Evolutionary conservation across 2,113 vertebrate species (phyloP).

Genomic region (Tragelaphus buxtoni): DNA sequence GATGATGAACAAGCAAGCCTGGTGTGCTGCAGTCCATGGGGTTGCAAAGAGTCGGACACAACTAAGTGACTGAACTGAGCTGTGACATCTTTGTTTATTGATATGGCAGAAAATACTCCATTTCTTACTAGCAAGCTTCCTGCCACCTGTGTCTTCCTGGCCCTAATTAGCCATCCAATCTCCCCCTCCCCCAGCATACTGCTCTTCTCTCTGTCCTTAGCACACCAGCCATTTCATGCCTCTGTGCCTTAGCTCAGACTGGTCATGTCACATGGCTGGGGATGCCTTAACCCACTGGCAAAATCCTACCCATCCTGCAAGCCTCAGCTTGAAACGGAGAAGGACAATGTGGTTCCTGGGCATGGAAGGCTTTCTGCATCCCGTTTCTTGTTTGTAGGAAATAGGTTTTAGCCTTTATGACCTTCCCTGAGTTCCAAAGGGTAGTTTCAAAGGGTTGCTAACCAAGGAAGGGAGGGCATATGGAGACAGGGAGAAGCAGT

Average conservation of each 20-base stretch:
- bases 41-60: neutral
- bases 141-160: neutral
- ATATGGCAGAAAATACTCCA: neutral
- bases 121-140: neutral
- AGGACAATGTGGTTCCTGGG: neutral
- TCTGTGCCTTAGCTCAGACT: neutral
- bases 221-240: neutral
- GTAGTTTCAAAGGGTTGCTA: neutral
- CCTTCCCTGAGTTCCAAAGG: neutral
- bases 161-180: neutral
- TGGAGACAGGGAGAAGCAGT: neutral
- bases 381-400: neutral
- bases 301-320: neutral
- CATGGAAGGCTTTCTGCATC: neutral
- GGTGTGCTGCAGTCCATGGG: neutral
- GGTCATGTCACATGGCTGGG: neutral
- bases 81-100: neutral
- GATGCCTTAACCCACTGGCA: neutral
- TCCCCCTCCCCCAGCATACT: neutral
- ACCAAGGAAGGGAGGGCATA: neutral
- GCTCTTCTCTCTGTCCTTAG: neutral
- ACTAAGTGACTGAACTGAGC: neutral
- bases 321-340: neutral
- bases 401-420: neutral
- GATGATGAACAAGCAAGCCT: neutral